Evolutionary conservation across 2,797 vertebrate species (phyloP), one percentile per base, ranked within the genome.

Genomic region (Ambastaia sidthimunki): DNA sequence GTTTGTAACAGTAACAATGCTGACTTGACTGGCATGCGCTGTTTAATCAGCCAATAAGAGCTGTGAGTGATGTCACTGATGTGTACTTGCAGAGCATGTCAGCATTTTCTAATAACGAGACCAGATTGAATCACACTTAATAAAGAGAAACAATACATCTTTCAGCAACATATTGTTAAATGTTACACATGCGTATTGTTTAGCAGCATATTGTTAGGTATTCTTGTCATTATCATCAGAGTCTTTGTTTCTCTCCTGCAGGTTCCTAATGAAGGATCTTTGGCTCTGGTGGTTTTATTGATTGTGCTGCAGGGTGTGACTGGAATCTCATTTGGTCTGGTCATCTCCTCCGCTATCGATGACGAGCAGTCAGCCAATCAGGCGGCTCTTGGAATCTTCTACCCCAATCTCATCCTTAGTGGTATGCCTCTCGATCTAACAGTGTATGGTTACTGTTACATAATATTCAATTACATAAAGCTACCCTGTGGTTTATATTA

Each of bases 281-380:
- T 95, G 84, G 60, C 76, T 19, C 86, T 94, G 80, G 90, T 94
- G 74, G 80, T 95, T 23, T 74, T 86, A 10, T 87, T 95, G 75
- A 94, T 95, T 50, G 88, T 94, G 71, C 91, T 94, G 81, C 93
- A 95, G 87, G 94, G 93, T 6, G 67, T 94, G 80, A 91, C 88
- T 0, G 93, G 93, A 54, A 94, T 94, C 81, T 91, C 93, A 1
- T 94, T 94, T 0, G 94, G 94, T 60, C 89, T 95, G 48, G 93
- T 95, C 78, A 94, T 95, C 88, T 94, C 94, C 0, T 86, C 94
- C 2, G 92, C 89, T 0, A 93, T 94, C 18, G 94, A 95, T 7
- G 93, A 94, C 6, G 94, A 95, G 87, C 94, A 95, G 83, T 94
- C 80, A 2, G 94, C 94, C 88, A 94, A 94, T 88, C 94, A 95